Evolutionary conservation across 2,797 vertebrate species (phyloP), one percentile per base, ranked within the genome.

Genomic region (Columba guinea): DNA sequence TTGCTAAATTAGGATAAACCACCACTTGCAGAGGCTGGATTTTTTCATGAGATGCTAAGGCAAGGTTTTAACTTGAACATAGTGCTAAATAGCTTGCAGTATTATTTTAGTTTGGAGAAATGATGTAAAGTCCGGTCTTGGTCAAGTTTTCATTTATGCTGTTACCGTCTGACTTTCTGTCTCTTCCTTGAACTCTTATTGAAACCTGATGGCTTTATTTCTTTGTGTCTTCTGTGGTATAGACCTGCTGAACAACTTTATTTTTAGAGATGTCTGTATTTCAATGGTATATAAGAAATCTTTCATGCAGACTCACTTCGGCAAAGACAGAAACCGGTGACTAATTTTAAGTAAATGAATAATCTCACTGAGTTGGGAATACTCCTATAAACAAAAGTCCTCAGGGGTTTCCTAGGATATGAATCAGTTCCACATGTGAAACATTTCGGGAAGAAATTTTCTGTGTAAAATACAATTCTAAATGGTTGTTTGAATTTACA

Each of bases 281-380:
- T 77, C 58, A 65, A 35, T 35, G 70, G 8, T 32, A 24, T 55
- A 13, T 22, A 34, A 69, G 32, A 64, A 67, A 44, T 52, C 34
- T 85, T 62, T 22, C 68, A 55, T 51, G 51, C 30, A 80, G 28
- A 28, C 32, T 91, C 64, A 51, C 7, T 87, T 70, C 52, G 91
- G 39, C 24, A 78, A 89, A 65, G 39, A 74, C 34, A 59, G 22
- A 37, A 89, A 27, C 60, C 28, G 21, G 34, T 94, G 94, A 95
- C 75, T 89, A 92, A 95, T 70, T 95, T 79, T 41, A 89, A 93
- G 87, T 88, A 79, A 93, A 90, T 90, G 63, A 94, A 74, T 90
- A 95, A 94, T 94, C 85, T 84, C 85, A 74, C 56, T 58, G 53
- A 85, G 44, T 14, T 75, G 84, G 83, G 70, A 95, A 71, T 84